These are phyloP conservation scores for Myotis pilosus DNA, from an alignment of 2,797 vertebrate species.

Conservation along the genomic window DNA sequence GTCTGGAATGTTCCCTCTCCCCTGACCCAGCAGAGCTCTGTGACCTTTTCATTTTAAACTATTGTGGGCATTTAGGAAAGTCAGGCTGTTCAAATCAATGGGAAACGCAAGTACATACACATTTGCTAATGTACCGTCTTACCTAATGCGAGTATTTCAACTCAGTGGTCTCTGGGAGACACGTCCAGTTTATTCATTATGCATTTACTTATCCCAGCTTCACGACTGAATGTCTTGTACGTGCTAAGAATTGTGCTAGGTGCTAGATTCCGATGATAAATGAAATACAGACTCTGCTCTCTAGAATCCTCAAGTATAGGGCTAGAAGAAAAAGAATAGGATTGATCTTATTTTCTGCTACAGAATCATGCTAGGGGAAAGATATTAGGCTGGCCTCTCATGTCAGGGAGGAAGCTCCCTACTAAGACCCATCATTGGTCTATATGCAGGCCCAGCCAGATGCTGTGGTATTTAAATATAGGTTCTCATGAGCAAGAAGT, in stretches of 20 bases:
- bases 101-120: background rate
- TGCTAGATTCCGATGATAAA: background rate
- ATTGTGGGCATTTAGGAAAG: background rate
- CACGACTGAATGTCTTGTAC: background rate
- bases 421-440: background rate
- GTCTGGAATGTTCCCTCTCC: background rate
- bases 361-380: background rate
- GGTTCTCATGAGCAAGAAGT: background rate
- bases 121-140: background rate
- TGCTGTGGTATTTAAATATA: background rate
- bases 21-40: background rate
- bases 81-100: background rate
- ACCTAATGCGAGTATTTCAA: background rate
- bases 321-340: background rate
- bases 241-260: background rate
- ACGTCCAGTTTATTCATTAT: background rate
- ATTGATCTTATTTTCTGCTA: background rate
- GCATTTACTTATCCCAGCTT: slow-evolving; percentile 4
- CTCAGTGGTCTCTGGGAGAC: background rate
- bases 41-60: slow-evolving; percentile 25
- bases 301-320: background rate
- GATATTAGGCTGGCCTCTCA: background rate
- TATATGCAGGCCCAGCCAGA: background rate
- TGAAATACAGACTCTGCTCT: background rate
- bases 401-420: background rate